Percentiles rank a stretch among this genome's conserved stretches.
These are phyloP conservation scores for Tenualosa ilisha DNA, from an alignment of 2,797 vertebrate species.

Conservation along the genomic window DNA sequence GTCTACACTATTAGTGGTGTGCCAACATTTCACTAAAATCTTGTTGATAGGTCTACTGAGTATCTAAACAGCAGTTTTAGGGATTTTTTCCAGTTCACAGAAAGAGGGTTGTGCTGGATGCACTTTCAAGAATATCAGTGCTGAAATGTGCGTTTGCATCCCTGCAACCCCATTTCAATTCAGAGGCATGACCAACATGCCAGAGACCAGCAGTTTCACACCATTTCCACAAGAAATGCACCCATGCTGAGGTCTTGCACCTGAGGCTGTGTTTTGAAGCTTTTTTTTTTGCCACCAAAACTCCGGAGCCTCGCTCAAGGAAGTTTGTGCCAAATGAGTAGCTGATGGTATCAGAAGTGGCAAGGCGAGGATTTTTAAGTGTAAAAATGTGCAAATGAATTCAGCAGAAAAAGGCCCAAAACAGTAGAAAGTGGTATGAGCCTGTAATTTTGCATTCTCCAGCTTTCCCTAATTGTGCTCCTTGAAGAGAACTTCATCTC, in stretches of 20 bases:
- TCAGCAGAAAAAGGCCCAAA: background rate
- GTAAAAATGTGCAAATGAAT: slow-evolving; percentile 1
- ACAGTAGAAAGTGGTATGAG: background rate
- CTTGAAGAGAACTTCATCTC: slow-evolving; percentile 5
- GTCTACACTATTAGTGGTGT: too few species aligned
- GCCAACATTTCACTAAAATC: too few species aligned
- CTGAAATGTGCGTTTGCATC: too few species aligned
- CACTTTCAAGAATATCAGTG: too few species aligned
- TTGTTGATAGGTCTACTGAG: too few species aligned
- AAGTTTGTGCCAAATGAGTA: background rate
- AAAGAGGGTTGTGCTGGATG: too few species aligned
- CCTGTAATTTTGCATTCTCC: background rate
- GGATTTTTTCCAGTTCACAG: too few species aligned
- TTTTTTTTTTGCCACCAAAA: background rate
- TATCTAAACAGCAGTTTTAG: too few species aligned
- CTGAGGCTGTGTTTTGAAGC: background rate
- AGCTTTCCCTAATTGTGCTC: background rate
- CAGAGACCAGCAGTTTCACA: background rate
- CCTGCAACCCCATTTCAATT: background rate
- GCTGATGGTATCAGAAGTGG: background rate
- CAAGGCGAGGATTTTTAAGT: background rate
- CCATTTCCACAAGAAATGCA: background rate
- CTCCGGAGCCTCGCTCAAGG: background rate
- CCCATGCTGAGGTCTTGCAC: background rate
- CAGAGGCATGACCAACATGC: background rate